phyloP scores from a whole-genome alignment of 2,797 vertebrate species.

The Buphagus erythrorhynchus region DNA sequence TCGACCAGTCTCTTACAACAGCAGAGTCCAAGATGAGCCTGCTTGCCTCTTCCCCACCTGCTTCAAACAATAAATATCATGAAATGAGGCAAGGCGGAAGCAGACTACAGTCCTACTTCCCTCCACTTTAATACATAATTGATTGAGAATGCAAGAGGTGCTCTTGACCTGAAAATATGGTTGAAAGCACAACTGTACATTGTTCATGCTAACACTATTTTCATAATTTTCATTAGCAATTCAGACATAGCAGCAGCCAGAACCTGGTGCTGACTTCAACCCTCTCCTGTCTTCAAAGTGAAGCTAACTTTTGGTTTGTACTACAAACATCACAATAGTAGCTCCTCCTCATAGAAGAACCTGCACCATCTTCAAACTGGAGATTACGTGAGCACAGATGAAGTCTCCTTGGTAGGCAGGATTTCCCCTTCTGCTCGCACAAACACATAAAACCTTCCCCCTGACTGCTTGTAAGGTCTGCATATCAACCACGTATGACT shows the following conservation, averaged over 20 bases:
- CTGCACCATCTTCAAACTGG: neutral
- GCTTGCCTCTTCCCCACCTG: neutral
- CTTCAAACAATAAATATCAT: neutral
- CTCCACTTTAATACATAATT: neutral
- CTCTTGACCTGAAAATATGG: neutral
- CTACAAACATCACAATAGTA: neutral
- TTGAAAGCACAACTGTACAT: neutral
- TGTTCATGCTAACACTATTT: neutral
- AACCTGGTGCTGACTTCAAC: neutral
- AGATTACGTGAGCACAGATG: neutral
- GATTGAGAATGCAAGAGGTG: neutral
- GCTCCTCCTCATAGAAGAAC: neutral
- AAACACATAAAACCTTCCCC: neutral
- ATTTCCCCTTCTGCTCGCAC: neutral
- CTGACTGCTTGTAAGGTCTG: neutral
- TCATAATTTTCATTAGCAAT: neutral
- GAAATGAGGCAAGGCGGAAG: neutral
- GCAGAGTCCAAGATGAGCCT: neutral
- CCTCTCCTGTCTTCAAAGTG: neutral
- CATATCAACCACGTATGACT: accelerated
- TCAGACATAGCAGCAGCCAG: neutral
- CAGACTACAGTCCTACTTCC: neutral
- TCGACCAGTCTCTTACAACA: neutral
- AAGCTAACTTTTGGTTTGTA: neutral
- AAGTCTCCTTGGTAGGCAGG: neutral